Conservation (phyloP, 2,797 vertebrate genomes). For the Sandelia bainsii region DNA sequence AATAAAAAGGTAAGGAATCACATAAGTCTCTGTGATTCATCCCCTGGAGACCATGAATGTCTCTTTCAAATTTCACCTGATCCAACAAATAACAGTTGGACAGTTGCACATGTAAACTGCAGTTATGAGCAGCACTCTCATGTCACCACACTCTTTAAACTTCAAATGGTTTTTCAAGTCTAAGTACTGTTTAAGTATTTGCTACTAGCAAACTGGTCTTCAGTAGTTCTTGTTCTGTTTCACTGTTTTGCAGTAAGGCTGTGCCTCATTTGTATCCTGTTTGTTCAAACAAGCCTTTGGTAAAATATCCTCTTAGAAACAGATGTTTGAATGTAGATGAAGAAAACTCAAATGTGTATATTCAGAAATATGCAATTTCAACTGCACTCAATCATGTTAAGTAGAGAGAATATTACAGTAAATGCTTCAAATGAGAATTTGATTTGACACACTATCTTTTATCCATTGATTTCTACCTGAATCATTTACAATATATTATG, state of each 20-base stretch:
- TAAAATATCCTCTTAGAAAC: not conserved
- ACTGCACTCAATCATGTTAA: slow-evolving; percentile 6
- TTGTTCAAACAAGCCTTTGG: not conserved
- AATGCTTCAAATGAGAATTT: slow-evolving; percentile 24
- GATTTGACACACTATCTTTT: slow-evolving; percentile 34
- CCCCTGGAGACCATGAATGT: not conserved
- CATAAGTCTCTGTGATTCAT: too few relatives aligned
- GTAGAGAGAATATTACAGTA: not conserved
- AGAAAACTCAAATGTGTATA: not conserved
- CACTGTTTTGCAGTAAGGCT: not conserved
- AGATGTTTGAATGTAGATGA: slow-evolving; percentile 20
- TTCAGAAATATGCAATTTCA: not conserved
- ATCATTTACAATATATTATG: slow-evolving; percentile 45
- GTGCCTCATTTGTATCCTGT: not conserved
- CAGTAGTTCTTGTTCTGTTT: not conserved
- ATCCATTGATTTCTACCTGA: slow-evolving; percentile 24
- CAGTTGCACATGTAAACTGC: too few relatives aligned
- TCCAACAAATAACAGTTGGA: too few relatives aligned
- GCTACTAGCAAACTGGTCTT: not conserved
- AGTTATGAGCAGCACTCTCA: not conserved
- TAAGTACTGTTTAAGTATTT: not conserved
- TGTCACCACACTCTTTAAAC: not conserved
- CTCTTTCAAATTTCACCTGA: not conserved
- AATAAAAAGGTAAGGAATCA: too few relatives aligned
- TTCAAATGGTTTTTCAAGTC: too few relatives aligned